These are phyloP conservation scores for Rhynchotus rufescens DNA, from an alignment of 2,797 vertebrate genomes.

Conservation along the genomic window DNA sequence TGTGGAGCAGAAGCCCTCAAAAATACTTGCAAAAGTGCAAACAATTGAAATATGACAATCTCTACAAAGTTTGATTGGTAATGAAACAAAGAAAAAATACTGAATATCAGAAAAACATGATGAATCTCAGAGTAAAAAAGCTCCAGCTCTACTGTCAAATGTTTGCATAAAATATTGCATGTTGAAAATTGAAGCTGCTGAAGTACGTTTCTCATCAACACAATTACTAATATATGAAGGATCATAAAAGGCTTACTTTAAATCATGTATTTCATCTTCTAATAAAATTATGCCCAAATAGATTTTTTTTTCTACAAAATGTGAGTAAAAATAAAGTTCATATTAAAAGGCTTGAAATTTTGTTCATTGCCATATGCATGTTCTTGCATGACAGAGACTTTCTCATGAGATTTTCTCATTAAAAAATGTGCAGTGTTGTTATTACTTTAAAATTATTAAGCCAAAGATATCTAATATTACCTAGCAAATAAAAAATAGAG, in stretches of 20 bases:
- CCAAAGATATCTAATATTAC: background rate
- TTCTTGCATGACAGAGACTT: background rate
- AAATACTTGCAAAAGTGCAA: background rate
- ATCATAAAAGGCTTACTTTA: background rate
- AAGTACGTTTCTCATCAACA: background rate
- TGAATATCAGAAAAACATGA: background rate
- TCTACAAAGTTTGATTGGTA: background rate
- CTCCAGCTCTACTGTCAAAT: background rate
- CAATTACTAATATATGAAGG: background rate
- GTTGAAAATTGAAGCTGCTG: background rate
- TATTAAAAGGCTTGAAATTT: background rate
- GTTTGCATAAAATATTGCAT: background rate
- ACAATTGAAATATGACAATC: background rate
- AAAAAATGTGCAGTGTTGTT: background rate
- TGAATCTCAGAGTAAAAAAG: background rate
- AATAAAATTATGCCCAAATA: background rate
- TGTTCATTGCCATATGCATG: background rate
- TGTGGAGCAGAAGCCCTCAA: background rate
- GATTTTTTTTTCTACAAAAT: background rate
- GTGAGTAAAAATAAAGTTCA: background rate
- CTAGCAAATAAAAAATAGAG: background rate
- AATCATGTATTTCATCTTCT: background rate
- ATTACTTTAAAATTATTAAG: background rate
- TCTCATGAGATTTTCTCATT: background rate
- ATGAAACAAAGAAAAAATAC: background rate